phyloP scores from a whole-genome alignment of 2,797 vertebrate genomes.

The Diceros bicornis region DNA sequence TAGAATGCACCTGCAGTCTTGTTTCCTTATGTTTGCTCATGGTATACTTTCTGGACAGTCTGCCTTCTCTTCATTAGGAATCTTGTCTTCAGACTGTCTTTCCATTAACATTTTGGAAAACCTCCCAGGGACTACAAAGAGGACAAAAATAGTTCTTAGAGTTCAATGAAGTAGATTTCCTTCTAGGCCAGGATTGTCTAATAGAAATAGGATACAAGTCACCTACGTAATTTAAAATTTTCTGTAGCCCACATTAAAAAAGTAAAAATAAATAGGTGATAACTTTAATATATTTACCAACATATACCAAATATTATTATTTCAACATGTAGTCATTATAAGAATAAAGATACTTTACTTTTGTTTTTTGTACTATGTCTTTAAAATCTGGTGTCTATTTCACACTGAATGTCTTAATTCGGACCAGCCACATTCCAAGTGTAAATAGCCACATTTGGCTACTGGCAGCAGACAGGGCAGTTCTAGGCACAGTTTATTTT shows the following conservation, averaged over 20 bases:
- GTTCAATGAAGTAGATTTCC: conserved; percentile 11
- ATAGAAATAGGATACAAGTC: background rate
- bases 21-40: conserved; percentile 16
- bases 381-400: conserved; percentile 41
- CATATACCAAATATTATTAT: background rate
- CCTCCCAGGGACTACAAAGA: background rate
- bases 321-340: background rate
- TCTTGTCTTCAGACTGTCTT: background rate
- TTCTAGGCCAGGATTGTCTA: background rate
- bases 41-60: background rate
- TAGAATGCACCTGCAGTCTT: background rate
- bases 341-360: conserved; percentile 52
- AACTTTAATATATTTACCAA: conserved; percentile 34
- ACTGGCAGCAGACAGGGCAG: background rate
- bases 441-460: background rate
- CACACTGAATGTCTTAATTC: background rate
- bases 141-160: background rate
- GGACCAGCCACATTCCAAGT: background rate
- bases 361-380: conserved; percentile 4
- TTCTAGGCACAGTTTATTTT: background rate
- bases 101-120: background rate
- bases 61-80: background rate
- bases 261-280: conserved; percentile 10
- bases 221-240: background rate
- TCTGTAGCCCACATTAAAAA: conserved; percentile 5